Evolutionary conservation across 2,797 vertebrate species (phyloP).

Genomic region (Falco concolor): DNA sequence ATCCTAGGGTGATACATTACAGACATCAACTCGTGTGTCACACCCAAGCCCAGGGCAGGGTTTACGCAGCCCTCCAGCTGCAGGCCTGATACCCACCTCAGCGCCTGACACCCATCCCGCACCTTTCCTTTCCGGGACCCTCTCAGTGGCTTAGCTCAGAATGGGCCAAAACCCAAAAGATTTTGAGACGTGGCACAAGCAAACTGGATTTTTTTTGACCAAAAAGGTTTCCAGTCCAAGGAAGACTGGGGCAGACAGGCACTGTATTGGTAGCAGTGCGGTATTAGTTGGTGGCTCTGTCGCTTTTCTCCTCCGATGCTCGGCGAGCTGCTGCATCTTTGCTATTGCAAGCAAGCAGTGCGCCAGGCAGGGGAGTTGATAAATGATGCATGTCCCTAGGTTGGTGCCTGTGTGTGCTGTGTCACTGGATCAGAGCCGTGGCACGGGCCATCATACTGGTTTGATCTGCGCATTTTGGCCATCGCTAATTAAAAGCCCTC

Average conservation of each 20-base stretch:
- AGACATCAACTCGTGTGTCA: not conserved
- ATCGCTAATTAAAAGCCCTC: not conserved
- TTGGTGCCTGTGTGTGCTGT: not conserved
- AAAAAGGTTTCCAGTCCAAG: not conserved
- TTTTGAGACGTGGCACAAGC: not conserved
- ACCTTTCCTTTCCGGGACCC: not conserved
- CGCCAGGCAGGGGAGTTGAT: not conserved
- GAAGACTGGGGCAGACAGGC: not conserved
- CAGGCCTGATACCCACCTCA: slow-evolving; percentile 9
- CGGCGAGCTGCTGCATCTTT: fast-evolving
- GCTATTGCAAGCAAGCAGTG: not conserved
- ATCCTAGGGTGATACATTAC: slow-evolving; percentile 18
- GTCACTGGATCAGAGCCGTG: not conserved
- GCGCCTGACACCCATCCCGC: slow-evolving; percentile 1
- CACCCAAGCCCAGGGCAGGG: slow-evolving; percentile 45
- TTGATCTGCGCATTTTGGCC: not conserved
- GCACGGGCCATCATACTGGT: not conserved
- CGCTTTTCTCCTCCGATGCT: not conserved
- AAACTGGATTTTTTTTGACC: not conserved
- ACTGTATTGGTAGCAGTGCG: not conserved
- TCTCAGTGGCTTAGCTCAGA: not conserved
- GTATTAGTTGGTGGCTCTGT: not conserved
- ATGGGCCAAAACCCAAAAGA: not conserved
- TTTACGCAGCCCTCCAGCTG: slow-evolving; percentile 58
- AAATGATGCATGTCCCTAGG: not conserved